Percentiles rank a stretch among this genome's conserved stretches.
phyloP scores from a whole-genome alignment of 64 coral and sea anemone genomes.

The Orbicella faveolata region DNA sequence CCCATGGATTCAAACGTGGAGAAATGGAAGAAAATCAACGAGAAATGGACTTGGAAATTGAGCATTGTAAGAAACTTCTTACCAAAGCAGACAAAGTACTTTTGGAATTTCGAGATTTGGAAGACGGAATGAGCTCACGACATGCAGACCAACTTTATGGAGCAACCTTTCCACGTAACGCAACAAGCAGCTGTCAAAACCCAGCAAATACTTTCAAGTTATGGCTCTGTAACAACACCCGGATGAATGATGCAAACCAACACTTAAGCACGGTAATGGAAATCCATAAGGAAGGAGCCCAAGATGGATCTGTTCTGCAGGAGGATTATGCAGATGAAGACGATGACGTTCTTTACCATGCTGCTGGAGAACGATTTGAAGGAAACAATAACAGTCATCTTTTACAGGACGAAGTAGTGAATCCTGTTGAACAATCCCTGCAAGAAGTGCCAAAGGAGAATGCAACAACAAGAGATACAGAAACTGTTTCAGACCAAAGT shows the following conservation, averaged over 20 bases:
- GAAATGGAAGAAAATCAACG: not conserved
- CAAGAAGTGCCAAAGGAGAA: not conserved
- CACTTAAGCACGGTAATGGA: not conserved
- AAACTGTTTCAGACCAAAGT: not conserved
- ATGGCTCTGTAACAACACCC: not conserved
- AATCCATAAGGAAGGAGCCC: not conserved
- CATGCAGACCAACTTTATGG: conserved; percentile 9
- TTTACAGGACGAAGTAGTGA: not conserved
- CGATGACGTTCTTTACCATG: not conserved
- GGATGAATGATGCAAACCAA: not conserved
- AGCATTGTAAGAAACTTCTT: not conserved
- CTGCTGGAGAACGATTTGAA: not conserved
- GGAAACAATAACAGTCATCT: not conserved
- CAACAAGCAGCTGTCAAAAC: not conserved
- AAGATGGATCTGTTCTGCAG: not conserved
- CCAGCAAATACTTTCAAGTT: not conserved
- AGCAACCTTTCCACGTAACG: not conserved
- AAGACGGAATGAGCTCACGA: not conserved
- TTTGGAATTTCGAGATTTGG: not conserved
- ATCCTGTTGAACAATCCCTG: not conserved
- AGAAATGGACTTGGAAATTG: not conserved
- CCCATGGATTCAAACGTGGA: not conserved
- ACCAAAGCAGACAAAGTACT: not conserved
- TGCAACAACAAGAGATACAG: not conserved
- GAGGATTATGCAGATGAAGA: not conserved